These are phyloP conservation scores for Tinamus guttatus DNA, from an alignment of 2,113 vertebrate species.

Conservation along the genomic window DNA sequence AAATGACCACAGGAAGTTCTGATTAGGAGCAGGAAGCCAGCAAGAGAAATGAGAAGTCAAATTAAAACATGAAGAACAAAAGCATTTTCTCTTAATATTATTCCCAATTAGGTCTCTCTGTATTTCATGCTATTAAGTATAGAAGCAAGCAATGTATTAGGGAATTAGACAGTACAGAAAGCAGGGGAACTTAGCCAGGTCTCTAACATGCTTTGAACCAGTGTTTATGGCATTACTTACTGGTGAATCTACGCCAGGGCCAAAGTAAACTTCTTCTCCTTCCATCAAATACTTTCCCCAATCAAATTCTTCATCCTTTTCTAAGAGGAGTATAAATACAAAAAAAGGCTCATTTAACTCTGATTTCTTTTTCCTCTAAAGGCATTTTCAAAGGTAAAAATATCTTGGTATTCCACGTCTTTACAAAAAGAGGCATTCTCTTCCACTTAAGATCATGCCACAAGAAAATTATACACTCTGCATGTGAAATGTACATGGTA, in stretches of 20 bases:
- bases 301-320: conserved; percentile 90
- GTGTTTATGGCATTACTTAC: conserved; percentile 81
- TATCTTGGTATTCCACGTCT: neutral
- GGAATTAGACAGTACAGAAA: neutral
- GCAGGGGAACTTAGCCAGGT: neutral
- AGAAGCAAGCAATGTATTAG: neutral
- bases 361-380: neutral
- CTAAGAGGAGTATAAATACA: conserved; percentile 71
- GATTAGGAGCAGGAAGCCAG: neutral
- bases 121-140: neutral
- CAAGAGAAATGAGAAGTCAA: neutral
- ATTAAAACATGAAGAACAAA: neutral
- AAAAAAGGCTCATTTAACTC: neutral
- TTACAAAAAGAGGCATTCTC: neutral
- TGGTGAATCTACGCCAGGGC: conserved; percentile 86
- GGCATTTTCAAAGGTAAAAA: neutral
- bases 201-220: neutral
- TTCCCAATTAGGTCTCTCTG: neutral
- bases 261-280: conserved; percentile 89
- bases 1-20: neutral
- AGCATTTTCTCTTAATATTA: neutral
- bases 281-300: conserved; percentile 95
- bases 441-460: neutral
- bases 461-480: neutral
- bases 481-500: neutral